Percentiles rank a stretch among this genome's conserved stretches.
phyloP scores from a whole-genome alignment of 2,888 invertebrate genomes.

The Gari tellinella region DNA sequence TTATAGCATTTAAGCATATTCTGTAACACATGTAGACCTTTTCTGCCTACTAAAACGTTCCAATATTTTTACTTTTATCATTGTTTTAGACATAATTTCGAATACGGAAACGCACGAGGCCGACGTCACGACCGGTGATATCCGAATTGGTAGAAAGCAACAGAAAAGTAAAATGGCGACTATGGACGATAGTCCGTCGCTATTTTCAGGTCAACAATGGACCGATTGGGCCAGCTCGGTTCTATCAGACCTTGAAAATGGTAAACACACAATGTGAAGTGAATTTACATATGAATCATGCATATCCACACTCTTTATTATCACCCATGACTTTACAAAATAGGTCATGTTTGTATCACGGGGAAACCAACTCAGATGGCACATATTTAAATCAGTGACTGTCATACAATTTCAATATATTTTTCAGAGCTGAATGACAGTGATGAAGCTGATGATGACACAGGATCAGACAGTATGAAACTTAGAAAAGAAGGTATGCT shows the following conservation, averaged over 20 bases:
- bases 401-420: constrained; percentile 48
- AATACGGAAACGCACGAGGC: constrained; percentile 68
- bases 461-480: constrained; percentile 79
- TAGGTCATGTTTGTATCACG: constrained; percentile 48
- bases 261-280: constrained; percentile 55
- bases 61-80: background rate
- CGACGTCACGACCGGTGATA: constrained; percentile 82
- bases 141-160: constrained; percentile 82
- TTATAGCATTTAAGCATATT: no score
- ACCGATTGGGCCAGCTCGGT: constrained; percentile 82
- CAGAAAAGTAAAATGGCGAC: constrained; percentile 84
- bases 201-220: constrained; percentile 84
- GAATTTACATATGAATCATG: background rate
- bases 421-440: constrained; percentile 67
- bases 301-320: background rate
- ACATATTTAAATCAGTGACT: constrained; percentile 23
- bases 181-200: constrained; percentile 84
- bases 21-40: no score
- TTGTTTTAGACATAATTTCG: constrained; percentile 2
- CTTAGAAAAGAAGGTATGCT: constrained; percentile 76
- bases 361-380: constrained; percentile 40
- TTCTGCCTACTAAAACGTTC: background rate
- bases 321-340: background rate
- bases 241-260: constrained; percentile 71
- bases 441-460: constrained; percentile 49